Conservation (phyloP, 2,113 vertebrate genomes). For the Grammomys dolichurus region DNA sequence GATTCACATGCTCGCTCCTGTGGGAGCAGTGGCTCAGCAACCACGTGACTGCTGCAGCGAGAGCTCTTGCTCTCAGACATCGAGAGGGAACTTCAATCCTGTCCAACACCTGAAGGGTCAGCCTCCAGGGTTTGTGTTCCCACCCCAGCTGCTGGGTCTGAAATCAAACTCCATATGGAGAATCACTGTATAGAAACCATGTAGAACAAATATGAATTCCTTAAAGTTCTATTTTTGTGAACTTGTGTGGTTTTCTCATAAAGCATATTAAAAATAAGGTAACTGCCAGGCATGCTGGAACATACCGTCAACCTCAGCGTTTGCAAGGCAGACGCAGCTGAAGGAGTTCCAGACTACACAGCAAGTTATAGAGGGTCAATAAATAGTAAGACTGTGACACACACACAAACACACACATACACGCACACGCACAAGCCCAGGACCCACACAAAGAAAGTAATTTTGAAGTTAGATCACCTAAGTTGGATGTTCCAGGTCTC, state of each 20-base stretch:
- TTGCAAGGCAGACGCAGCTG: neutral
- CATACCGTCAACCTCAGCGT: neutral
- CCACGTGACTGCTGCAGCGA: neutral
- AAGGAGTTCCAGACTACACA: neutral
- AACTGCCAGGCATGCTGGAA: neutral
- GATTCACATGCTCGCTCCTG: neutral
- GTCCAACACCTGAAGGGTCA: neutral
- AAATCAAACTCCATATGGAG: neutral
- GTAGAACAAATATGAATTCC: neutral
- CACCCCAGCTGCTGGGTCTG: neutral
- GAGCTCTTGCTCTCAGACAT: neutral
- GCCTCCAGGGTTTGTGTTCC: neutral
- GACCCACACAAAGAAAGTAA: neutral
- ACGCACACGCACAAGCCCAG: neutral
- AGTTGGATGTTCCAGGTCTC: neutral
- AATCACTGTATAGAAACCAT: neutral
- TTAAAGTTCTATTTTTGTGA: slow-evolving; percentile 30
- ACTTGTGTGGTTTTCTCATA: slow-evolving; percentile 37
- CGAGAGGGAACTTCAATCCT: neutral
- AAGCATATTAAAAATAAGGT: slow-evolving; percentile 1
- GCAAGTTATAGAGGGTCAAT: neutral
- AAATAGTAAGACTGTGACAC: neutral
- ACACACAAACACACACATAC: neutral
- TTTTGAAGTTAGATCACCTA: slow-evolving; percentile 23
- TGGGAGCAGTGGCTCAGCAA: neutral